Base-by-base conservation (phyloP, 2,888 invertebrate species). In the Erynnis tages region DNA sequence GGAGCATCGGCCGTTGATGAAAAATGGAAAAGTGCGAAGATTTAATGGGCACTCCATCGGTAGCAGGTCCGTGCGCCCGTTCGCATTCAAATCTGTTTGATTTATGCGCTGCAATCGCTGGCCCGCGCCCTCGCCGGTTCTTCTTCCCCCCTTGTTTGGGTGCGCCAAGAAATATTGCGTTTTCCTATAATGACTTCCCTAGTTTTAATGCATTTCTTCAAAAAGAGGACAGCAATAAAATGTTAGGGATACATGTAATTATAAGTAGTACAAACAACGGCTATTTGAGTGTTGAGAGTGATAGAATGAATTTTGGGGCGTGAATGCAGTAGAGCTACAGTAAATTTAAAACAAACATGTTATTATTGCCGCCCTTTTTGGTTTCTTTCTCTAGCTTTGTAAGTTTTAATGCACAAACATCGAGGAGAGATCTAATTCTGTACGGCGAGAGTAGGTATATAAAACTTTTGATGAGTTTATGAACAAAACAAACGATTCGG, bases 101-200 rank as follows among this genome's bases (percentile, higher is more conserved):
- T 81, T 80, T 80, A 80, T 81, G 76, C 73, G 69, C 66, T 73
- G 71, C 71, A 69, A 76, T 73, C 72, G 76, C 66, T 70, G 70
- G 38, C 50, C 54, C 50, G 48, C 40, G 57, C 54, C 49, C 54
- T 54, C 49, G 35, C 46, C 49, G 30, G 13, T 50, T 44, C 45
- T 55, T 35, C 49, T 29, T 49, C 25, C 55, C 53, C 55, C 40
- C 38, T 17, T 40, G 44, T 17, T 56, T 49, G 43, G 52, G 11
- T 23, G 56, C 54, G 55, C 57, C 57, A 56, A 59, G 58, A 56
- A 59, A 56, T 56, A 55, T 56, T 53, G 53, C 49, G 25, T 44
- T 56, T 57, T 54, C 47, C 16, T 21, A 44, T 53, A 48, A 37
- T 45, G 30, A 49, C 41, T 53, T 40, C 47, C 44, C 44, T 25